Conservation (phyloP, 92 coral and sea anemone genomes). For the Epizoanthus stellaris region DNA sequence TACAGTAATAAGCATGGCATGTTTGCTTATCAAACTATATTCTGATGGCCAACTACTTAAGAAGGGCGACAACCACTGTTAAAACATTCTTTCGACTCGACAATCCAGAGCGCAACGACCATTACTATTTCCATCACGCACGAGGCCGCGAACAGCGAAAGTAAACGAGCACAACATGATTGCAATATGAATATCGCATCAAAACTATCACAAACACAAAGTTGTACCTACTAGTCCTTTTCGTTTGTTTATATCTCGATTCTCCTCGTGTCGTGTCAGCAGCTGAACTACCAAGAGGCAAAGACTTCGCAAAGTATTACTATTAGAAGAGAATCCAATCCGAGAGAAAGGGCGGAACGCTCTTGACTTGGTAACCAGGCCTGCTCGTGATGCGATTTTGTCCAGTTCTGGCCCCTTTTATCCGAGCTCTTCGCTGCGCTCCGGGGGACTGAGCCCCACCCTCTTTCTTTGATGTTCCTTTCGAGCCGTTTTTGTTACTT, state of each 20-base stretch:
- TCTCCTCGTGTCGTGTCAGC: neutral
- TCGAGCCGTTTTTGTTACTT: no score
- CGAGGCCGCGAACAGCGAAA: neutral
- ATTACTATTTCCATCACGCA: no score
- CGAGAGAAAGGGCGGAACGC: constrained; percentile 17
- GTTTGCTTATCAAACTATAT: no score
- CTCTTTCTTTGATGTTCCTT: no score
- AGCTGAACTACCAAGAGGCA: neutral
- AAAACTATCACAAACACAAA: constrained; percentile 9
- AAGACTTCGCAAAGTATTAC: neutral
- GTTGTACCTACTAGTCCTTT: neutral
- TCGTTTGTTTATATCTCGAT: neutral
- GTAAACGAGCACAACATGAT: neutral
- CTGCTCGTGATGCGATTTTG: neutral
- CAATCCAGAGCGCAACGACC: no score
- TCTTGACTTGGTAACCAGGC: neutral
- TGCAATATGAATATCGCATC: neutral
- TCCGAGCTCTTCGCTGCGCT: no score
- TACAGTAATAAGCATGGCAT: neutral
- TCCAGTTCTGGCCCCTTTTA: no score
- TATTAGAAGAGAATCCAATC: neutral
- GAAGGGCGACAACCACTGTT: no score
- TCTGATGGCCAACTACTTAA: no score
- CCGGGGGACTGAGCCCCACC: no score
- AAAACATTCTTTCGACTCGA: no score